A percentile compares a stretch with the other conserved stretches of the same genome.
phyloP scores from a whole-genome alignment of 2,797 vertebrate genomes.

The Galagoides demidoff region DNA sequence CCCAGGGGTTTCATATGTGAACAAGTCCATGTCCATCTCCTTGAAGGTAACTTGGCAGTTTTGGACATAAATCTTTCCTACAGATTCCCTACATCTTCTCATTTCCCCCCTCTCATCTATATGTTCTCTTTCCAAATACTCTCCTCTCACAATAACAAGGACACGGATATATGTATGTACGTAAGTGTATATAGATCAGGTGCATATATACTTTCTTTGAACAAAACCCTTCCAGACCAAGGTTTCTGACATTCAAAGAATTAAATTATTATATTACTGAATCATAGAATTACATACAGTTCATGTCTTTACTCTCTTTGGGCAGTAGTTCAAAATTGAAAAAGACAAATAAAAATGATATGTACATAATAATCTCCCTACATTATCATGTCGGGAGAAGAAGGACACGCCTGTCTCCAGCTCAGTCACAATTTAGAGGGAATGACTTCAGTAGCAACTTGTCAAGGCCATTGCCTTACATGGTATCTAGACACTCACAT shows the following conservation, averaged over 20 bases:
- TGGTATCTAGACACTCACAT: constrained; percentile 75
- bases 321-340: constrained; percentile 1
- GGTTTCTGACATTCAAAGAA: background rate
- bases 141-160: background rate
- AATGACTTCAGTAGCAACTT: background rate
- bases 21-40: background rate
- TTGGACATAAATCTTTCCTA: background rate
- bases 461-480: constrained; percentile 61
- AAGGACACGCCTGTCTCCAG: background rate
- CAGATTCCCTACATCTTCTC: background rate
- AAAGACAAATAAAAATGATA: background rate
- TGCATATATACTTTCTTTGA: background rate
- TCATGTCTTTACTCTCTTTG: background rate
- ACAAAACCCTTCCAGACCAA: background rate
- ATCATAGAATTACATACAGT: background rate
- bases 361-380: background rate
- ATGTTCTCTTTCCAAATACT: background rate
- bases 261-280: background rate
- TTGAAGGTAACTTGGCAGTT: background rate
- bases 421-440: background rate
- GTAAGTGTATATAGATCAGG: no score
- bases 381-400: background rate
- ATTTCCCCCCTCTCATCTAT: background rate
- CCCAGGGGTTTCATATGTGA: background rate
- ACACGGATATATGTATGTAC: no score